phyloP scores from a whole-genome alignment of 2,888 invertebrate species.

The Ichneumoninae sp. region DNA sequence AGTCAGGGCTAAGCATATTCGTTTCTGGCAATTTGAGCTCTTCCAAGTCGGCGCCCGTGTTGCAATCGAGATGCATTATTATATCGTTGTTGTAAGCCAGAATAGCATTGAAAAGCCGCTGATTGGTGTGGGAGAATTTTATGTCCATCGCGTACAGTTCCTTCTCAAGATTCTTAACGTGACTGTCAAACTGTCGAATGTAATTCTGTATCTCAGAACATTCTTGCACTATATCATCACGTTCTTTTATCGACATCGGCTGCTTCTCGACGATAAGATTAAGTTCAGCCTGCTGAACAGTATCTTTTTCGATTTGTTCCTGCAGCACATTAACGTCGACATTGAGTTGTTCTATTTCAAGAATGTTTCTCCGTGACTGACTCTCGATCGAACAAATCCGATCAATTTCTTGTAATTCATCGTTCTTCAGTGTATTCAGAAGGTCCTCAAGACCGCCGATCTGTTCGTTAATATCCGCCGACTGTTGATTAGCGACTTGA shows the following conservation, averaged over 20 bases:
- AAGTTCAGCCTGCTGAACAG: slow-evolving; percentile 69
- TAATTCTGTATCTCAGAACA: slow-evolving; percentile 74
- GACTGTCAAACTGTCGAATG: slow-evolving; percentile 74
- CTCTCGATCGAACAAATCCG: slow-evolving; percentile 68
- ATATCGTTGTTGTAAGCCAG: slow-evolving; percentile 78
- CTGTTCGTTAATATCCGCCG: slow-evolving; percentile 65
- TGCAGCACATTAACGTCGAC: slow-evolving; percentile 63
- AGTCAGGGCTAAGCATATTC: slow-evolving; percentile 69
- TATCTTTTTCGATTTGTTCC: slow-evolving; percentile 69
- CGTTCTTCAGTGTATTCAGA: slow-evolving; percentile 65
- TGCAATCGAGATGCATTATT: slow-evolving; percentile 70
- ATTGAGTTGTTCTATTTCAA: slow-evolving; percentile 71
- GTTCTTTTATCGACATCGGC: slow-evolving; percentile 75
- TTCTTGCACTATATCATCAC: slow-evolving; percentile 74
- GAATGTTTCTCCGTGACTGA: slow-evolving; percentile 61
- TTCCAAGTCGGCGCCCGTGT: slow-evolving; percentile 69
- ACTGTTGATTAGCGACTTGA: slow-evolving; percentile 63
- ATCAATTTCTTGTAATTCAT: slow-evolving; percentile 66
- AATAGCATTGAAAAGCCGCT: slow-evolving; percentile 75
- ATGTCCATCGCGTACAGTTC: slow-evolving; percentile 78
- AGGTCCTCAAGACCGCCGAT: slow-evolving; percentile 62
- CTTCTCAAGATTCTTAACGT: slow-evolving; percentile 77
- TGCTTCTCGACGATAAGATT: slow-evolving; percentile 74
- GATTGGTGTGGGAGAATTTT: slow-evolving; percentile 74
- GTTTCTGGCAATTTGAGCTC: slow-evolving; percentile 77